Evolutionary conservation across 1,140 invertebrate species (phyloP), one percentile per base, ranked within the genome.

Genomic region (Drosophila neocordata): DNA sequence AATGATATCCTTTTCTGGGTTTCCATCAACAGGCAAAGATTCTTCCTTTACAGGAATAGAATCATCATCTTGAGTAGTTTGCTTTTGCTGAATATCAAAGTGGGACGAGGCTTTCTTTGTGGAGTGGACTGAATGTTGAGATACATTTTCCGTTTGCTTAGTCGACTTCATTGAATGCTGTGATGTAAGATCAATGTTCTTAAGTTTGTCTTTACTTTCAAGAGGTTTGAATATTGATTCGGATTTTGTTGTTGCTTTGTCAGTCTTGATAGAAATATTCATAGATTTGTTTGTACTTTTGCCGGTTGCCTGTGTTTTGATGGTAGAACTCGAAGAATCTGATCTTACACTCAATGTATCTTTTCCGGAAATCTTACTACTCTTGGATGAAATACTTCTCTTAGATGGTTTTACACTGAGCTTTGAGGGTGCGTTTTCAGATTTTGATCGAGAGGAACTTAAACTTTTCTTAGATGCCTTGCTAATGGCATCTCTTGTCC

Each of bases 291-390:
- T 48, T 9, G 41, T 20, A 20, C 41, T 48, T 11, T 48, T 48
- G 2, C 18, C 1, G 2, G 41, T 48, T 48, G 15, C 15, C 18
- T 2, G 7, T 18, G 58, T 38, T 1, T 12, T 38, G 4, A 13
- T 44, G 6, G 37, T 27, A 9, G 18, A 13, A 15, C 7, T 24
- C 2, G 58, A 11, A 27, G 58, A 11, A 27, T 60, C 6, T 24
- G 35, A 27, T 4, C 5, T 13, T 4, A 15, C 6, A 27, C 13
- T 60, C 9, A 13, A 27, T 13, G 58, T n/a, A 6, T 12, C 24
- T 56, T 22, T 9, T n/a, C n/a, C n/a, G n/a, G 53, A 56, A 34
- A 8, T n/a, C 24, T 59, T 38, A 4, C 37, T 59, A 18, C 20
- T n/a, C 58, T 44, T 22, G 9, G 58, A 60, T 6, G 24, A 22